Percentiles rank a stretch among this genome's conserved stretches.
Conservation (phyloP, 1,140 invertebrate genomes). For the Cylas formicarius region DNA sequence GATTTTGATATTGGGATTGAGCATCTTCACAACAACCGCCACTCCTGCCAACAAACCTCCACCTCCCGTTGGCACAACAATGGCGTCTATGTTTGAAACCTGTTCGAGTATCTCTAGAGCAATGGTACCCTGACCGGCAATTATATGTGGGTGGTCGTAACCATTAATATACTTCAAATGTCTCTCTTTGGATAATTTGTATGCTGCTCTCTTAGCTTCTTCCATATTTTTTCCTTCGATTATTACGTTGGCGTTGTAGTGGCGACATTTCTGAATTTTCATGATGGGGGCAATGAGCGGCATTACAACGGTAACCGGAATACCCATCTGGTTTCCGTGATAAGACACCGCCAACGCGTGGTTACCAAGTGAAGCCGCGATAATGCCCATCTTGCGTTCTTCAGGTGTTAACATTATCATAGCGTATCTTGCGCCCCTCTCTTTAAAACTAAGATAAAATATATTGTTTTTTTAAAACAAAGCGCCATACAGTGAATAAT, state of each 20-base stretch:
- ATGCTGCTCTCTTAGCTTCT: conserved; percentile 74
- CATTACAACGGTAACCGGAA: conserved; percentile 91
- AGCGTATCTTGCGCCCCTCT: conserved; percentile 83
- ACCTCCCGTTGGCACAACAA: conserved; percentile 82
- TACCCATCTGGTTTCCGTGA: conserved; percentile 71
- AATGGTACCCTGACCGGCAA: conserved; percentile 89
- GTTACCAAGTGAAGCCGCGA: conserved; percentile 88
- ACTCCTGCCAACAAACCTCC: conserved; percentile 84
- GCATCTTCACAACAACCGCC: conserved; percentile 76
- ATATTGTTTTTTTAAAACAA: conserved; percentile 21
- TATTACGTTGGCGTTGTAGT: conserved; percentile 78
- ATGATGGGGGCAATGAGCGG: conserved; percentile 85
- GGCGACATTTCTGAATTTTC: conserved; percentile 83
- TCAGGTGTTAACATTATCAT: conserved; percentile 66
- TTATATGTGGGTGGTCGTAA: conserved; percentile 89
- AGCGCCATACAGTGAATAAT: conserved; percentile 7
- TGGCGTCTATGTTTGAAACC: conserved; percentile 65
- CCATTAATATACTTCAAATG: conserved; percentile 79
- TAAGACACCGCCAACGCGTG: conserved; percentile 85
- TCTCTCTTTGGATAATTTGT: conserved; percentile 63
- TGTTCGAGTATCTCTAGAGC: conserved; percentile 88
- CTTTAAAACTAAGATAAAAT: conserved; percentile 68
- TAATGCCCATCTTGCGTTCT: conserved; percentile 69
- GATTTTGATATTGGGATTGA: conserved; percentile 69
- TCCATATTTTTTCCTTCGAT: conserved; percentile 78